Evolutionary conservation across 2,888 invertebrate genomes (phyloP).

Genomic region (Conomelus anceps): DNA sequence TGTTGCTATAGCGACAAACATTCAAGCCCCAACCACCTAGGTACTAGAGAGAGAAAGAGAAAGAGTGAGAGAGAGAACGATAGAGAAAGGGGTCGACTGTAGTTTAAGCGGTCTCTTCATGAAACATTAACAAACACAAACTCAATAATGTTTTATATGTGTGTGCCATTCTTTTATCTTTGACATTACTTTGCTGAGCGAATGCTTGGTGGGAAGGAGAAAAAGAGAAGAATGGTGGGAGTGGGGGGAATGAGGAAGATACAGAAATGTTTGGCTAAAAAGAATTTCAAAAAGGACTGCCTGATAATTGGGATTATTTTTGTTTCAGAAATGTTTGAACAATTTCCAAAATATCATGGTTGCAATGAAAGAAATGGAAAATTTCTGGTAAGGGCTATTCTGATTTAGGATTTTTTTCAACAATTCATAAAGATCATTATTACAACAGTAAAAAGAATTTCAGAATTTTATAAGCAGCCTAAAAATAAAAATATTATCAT

Average conservation of each 20-base stretch:
- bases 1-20: constrained; percentile 15
- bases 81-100: not conserved
- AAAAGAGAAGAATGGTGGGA: not conserved
- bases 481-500: no score
- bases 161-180: constrained; percentile 22
- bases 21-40: constrained; percentile 27
- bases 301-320: not conserved
- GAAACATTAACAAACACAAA: not conserved
- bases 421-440: no score
- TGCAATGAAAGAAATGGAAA: no score
- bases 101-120: not conserved
- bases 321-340: not conserved
- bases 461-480: no score
- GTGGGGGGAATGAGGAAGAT: not conserved
- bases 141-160: not conserved
- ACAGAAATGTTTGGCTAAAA: not conserved
- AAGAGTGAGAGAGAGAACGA: not conserved
- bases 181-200: constrained; percentile 39
- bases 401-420: no score
- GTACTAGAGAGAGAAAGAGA: not conserved
- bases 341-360: no score
- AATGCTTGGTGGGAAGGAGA: not conserved
- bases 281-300: not conserved
- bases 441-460: no score
- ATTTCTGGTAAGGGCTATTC: no score